Conservation (phyloP, 2,797 vertebrate species). For the Poeciliopsis gracilis region DNA sequence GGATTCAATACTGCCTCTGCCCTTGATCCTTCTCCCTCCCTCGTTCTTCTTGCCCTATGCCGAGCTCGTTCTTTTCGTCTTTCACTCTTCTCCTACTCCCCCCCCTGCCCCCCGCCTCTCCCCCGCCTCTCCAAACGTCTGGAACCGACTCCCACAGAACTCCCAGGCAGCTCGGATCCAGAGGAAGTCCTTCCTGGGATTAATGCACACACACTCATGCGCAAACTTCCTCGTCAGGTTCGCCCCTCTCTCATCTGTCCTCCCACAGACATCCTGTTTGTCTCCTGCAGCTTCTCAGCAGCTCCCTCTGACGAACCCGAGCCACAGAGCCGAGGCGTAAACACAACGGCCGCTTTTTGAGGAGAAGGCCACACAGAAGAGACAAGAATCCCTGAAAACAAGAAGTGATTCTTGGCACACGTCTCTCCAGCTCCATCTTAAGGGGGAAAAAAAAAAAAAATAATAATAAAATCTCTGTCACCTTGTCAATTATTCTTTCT, state of each 20-base stretch:
- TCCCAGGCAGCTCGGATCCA: constrained; percentile 72
- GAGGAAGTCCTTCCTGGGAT: constrained; percentile 81
- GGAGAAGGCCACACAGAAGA: constrained; percentile 40
- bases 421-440: constrained; percentile 9
- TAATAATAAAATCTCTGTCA: constrained; percentile 24
- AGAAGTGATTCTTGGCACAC: constrained; percentile 30
- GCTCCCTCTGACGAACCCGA: constrained; percentile 66
- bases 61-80: constrained; percentile 39
- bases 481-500: constrained; percentile 29
- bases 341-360: constrained; percentile 55
- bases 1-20: constrained; percentile 53
- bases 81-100: constrained; percentile 48
- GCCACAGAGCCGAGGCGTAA: constrained; percentile 60
- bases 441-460: neutral
- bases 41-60: constrained; percentile 30
- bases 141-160: constrained; percentile 75
- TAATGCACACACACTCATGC: constrained; percentile 53
- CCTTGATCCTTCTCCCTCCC: constrained; percentile 67
- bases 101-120: constrained; percentile 41
- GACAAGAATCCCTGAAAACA: constrained; percentile 36
- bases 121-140: constrained; percentile 43
- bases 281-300: constrained; percentile 61
- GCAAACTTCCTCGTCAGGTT: constrained; percentile 73
- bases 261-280: constrained; percentile 82
- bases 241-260: constrained; percentile 70